phyloP scores from a whole-genome alignment of 2,888 invertebrate species.

The Spicauda simplicius region DNA sequence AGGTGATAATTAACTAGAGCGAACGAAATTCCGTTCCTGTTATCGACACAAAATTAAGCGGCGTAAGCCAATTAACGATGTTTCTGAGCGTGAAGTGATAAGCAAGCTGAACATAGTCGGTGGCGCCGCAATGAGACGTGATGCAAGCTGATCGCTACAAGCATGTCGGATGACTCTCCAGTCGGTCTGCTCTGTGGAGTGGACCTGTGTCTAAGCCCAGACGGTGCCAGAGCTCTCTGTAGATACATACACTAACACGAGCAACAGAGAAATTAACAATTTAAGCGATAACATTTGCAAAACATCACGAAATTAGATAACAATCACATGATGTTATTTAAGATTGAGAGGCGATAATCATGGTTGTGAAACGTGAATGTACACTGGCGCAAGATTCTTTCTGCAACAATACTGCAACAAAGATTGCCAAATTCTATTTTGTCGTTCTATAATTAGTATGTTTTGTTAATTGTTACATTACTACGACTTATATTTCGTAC shows the following conservation, averaged over 20 bases:
- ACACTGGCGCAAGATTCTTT: slow-evolving; percentile 11
- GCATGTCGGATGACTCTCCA: slow-evolving; percentile 63
- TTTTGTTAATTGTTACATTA: slow-evolving; percentile 14
- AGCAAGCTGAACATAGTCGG: slow-evolving; percentile 46
- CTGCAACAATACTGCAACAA: slow-evolving; percentile 19
- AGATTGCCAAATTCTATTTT: slow-evolving; percentile 26
- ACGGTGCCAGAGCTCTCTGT: slow-evolving; percentile 31
- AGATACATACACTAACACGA: slow-evolving; percentile 2
- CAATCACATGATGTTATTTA: neutral
- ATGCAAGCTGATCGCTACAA: slow-evolving; percentile 59
- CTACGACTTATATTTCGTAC: neutral
- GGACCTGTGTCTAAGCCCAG: slow-evolving; percentile 48
- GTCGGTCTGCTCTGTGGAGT: slow-evolving; percentile 65
- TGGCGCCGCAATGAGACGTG: slow-evolving; percentile 46
- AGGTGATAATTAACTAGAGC: slow-evolving; percentile 66
- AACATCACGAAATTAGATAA: neutral
- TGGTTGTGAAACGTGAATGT: slow-evolving; percentile 6
- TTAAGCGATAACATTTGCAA: neutral
- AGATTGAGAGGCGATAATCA: slow-evolving; percentile 8
- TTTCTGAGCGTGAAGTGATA: slow-evolving; percentile 39
- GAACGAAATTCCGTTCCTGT: slow-evolving; percentile 58
- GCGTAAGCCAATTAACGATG: slow-evolving; percentile 55
- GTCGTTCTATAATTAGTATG: slow-evolving; percentile 17
- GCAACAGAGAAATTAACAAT: neutral
- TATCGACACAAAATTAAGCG: slow-evolving; percentile 59